A percentile compares a stretch with the other conserved stretches of the same genome.
phyloP scores from a whole-genome alignment of 2,797 vertebrate species.

The Hydrophis major region DNA sequence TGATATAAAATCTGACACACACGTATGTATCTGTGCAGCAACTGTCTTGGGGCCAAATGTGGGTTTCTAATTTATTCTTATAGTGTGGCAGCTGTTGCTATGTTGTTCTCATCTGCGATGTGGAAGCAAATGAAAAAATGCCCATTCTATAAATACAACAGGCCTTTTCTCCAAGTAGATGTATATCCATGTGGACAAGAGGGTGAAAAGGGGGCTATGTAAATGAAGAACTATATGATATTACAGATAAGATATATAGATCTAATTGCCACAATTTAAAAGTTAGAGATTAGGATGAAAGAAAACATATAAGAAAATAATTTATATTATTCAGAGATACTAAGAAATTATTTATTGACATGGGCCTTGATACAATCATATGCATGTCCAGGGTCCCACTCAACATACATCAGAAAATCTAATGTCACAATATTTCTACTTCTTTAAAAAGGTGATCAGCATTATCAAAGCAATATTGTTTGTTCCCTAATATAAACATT shows the following conservation, averaged over 20 bases:
- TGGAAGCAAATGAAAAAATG: neutral
- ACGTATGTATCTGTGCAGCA: neutral
- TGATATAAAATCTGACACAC: neutral
- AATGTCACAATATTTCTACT: neutral
- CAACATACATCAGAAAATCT: neutral
- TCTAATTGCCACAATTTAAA: neutral
- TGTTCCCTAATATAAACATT: neutral
- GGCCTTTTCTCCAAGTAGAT: neutral
- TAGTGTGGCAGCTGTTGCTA: neutral
- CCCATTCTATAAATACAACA: neutral
- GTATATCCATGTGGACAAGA: neutral
- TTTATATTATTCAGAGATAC: neutral
- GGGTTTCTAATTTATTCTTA: neutral
- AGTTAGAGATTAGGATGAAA: neutral
- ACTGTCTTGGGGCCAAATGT: neutral
- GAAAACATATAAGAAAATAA: neutral
- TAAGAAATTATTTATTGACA: constrained; percentile 1
- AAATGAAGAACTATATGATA: neutral
- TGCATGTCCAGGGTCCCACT: neutral
- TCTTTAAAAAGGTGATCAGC: neutral
- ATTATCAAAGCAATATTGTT: neutral
- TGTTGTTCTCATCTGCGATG: neutral
- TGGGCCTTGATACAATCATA: neutral
- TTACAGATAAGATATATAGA: neutral
- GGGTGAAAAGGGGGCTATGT: neutral